phyloP scores from a whole-genome alignment of 1,140 invertebrate species.

The Lysiphlebus fabarum region DNA sequence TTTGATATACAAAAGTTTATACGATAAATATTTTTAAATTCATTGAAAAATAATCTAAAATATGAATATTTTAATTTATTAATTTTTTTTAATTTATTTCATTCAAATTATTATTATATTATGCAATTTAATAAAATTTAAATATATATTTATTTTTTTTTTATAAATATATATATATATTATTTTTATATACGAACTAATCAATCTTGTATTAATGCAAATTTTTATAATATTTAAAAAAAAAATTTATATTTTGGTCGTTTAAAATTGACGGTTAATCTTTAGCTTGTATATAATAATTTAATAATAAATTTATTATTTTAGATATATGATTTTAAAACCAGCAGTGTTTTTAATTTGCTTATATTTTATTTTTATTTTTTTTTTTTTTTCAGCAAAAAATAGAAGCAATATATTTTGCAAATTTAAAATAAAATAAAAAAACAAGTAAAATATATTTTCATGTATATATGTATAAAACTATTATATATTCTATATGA shows the following conservation, averaged over 20 bases:
- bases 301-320: constrained; percentile 41
- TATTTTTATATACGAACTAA: constrained; percentile 1
- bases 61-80: not conserved
- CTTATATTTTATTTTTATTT: constrained; percentile 5
- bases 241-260: constrained; percentile 24
- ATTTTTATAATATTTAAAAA: not conserved
- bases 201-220: constrained; percentile 16
- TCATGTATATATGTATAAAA: not conserved
- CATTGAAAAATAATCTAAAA: not conserved
- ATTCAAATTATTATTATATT: too few species aligned
- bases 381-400: constrained; percentile 9
- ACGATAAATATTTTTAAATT: too few species aligned
- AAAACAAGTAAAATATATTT: constrained; percentile 9
- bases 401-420: constrained; percentile 8
- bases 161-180: too few species aligned
- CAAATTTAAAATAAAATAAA: constrained; percentile 5
- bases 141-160: not conserved
- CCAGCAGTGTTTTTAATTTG: not conserved
- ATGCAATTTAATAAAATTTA: not conserved
- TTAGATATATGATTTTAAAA: constrained; percentile 11
- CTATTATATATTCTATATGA: too few species aligned
- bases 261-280: constrained; percentile 41
- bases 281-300: constrained; percentile 41
- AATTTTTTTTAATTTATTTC: too few species aligned
- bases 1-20: not conserved